A percentile compares a stretch with the other conserved stretches of the same genome.
phyloP scores from a whole-genome alignment of 2,113 vertebrate species.

The Marcusenius ussheri region DNA sequence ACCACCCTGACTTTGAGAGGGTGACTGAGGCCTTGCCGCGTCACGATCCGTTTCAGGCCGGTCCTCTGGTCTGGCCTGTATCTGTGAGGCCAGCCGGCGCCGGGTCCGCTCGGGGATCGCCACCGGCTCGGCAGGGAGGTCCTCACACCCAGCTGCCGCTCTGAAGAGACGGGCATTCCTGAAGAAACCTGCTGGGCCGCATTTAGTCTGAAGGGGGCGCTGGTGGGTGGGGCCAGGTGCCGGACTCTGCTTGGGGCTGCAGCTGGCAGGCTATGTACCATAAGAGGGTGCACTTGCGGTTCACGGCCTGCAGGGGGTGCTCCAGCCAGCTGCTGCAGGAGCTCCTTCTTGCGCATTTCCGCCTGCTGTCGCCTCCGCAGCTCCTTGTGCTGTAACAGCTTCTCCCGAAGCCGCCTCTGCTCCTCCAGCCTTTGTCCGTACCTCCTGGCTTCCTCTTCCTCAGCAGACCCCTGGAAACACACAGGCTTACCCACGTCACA shows the following conservation, averaged over 20 bases:
- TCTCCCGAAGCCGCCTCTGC: slow-evolving; percentile 68
- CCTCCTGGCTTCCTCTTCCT: slow-evolving; percentile 65
- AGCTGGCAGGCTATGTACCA: background rate
- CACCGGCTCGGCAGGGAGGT: background rate
- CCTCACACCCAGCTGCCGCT: background rate
- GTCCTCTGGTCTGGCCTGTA: background rate
- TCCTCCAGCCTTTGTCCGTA: slow-evolving; percentile 72
- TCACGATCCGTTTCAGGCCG: background rate
- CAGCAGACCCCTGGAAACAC: slow-evolving; percentile 53
- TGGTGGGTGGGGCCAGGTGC: background rate
- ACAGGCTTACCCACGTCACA: slow-evolving; percentile 10
- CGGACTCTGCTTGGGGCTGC: background rate
- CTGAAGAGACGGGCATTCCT: background rate
- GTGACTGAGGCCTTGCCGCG: background rate
- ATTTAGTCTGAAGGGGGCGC: background rate
- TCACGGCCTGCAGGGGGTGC: slow-evolving; percentile 32
- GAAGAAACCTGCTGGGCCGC: background rate
- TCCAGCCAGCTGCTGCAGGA: slow-evolving; percentile 60
- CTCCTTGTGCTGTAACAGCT: slow-evolving; percentile 49
- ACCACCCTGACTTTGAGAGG: slow-evolving; percentile 71
- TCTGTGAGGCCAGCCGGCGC: background rate
- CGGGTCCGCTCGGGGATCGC: background rate
- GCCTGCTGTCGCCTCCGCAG: slow-evolving; percentile 66
- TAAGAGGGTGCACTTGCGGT: background rate
- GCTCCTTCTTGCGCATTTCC: slow-evolving; percentile 61